Evolutionary conservation across 2,113 vertebrate genomes (phyloP).

Genomic region (Elachura formosa): DNA sequence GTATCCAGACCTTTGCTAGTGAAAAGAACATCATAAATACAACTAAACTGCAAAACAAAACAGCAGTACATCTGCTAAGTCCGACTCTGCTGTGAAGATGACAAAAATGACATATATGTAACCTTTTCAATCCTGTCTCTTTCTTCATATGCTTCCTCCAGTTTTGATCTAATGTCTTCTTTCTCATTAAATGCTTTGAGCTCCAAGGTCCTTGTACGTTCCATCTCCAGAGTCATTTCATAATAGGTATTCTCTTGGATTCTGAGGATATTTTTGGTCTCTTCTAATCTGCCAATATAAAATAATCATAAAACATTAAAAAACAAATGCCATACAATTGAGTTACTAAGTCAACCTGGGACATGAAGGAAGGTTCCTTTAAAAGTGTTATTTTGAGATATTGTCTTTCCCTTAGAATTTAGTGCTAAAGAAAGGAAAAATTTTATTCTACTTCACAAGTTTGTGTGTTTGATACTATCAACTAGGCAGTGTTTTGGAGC

Average conservation of each 20-base stretch:
- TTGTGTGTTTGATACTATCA: not conserved
- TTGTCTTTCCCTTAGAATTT: not conserved
- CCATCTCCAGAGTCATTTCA: slow-evolving; percentile 62
- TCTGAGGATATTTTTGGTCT: slow-evolving; percentile 50
- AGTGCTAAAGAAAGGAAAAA: not conserved
- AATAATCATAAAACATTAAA: not conserved
- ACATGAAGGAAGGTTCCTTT: not conserved
- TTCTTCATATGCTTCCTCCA: slow-evolving; percentile 74
- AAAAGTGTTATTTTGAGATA: not conserved
- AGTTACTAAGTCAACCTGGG: not conserved
- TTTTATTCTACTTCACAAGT: not conserved
- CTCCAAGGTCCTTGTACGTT: slow-evolving; percentile 70
- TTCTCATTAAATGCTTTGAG: slow-evolving; percentile 76
- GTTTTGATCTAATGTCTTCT: slow-evolving; percentile 74
- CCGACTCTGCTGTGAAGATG: not conserved
- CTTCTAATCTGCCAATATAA: slow-evolving; percentile 61
- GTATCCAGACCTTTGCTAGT: not conserved
- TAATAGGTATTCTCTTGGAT: slow-evolving; percentile 32
- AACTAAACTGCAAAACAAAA: not conserved
- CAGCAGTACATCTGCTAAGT: not conserved
- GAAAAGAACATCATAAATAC: not conserved
- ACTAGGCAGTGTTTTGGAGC: not conserved
- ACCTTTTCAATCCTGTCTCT: slow-evolving; percentile 71
- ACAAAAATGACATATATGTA: not conserved
- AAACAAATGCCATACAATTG: not conserved